These are phyloP conservation scores for Formicarius rufipectus DNA, from an alignment of 2,113 vertebrate species.

Conservation along the genomic window DNA sequence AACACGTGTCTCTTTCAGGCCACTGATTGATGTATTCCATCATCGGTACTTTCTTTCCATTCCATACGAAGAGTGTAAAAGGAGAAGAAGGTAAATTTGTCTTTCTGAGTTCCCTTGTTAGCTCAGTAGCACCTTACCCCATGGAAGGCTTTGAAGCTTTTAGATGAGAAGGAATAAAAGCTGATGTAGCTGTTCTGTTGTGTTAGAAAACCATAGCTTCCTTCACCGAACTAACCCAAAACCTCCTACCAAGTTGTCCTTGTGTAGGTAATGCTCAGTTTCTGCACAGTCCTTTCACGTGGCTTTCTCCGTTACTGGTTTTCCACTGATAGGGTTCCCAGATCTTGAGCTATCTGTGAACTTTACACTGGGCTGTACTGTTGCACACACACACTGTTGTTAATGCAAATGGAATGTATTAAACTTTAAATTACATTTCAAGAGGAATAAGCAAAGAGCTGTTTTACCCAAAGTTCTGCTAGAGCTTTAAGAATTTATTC, in stretches of 20 bases:
- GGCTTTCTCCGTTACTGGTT: neutral
- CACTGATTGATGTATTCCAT: constrained; percentile 89
- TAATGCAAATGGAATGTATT: neutral
- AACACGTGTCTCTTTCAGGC: constrained; percentile 65
- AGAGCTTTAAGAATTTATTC: neutral
- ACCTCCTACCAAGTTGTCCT: neutral
- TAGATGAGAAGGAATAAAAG: neutral
- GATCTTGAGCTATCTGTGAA: neutral
- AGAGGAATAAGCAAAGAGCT: neutral
- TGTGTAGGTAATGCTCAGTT: neutral
- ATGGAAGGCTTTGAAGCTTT: neutral
- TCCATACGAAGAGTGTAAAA: constrained; percentile 94
- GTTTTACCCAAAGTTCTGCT: neutral
- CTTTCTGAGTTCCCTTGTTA: neutral
- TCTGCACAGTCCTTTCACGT: neutral
- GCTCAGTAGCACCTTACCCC: fast-evolving
- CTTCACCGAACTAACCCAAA: neutral
- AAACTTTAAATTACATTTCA: fast-evolving
- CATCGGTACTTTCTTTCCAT: constrained; percentile 91
- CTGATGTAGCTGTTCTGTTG: neutral
- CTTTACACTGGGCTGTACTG: neutral
- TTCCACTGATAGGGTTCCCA: neutral
- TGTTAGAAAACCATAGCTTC: neutral
- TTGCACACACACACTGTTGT: neutral
- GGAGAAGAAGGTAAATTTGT: constrained; percentile 85